A percentile compares a stretch with the other conserved stretches of the same genome.
Conservation (phyloP, 2,113 vertebrate genomes). For the Stomatorhinus ivindoensis region DNA sequence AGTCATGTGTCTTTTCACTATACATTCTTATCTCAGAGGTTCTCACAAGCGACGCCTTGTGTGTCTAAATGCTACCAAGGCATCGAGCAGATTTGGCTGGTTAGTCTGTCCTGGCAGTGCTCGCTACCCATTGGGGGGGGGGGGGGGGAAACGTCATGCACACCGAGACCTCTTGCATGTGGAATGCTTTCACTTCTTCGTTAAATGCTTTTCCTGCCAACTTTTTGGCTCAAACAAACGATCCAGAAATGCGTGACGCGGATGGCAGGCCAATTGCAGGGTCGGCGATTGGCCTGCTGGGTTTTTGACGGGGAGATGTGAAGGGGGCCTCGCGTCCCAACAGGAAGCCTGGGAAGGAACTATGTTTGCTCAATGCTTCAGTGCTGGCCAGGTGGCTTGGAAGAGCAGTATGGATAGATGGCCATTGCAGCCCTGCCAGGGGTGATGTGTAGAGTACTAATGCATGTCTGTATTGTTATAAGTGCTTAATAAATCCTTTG, state of each 20-base stretch:
- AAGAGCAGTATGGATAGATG: background rate
- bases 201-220: background rate
- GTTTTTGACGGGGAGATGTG: background rate
- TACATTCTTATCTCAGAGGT: background rate
- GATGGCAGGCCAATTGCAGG: background rate
- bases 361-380: background rate
- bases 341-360: background rate
- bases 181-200: background rate
- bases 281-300: background rate
- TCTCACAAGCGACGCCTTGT: background rate
- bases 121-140: background rate
- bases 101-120: background rate
- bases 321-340: background rate
- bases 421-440: background rate
- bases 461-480: background rate
- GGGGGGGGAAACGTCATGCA: background rate
- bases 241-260: background rate
- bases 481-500: background rate
- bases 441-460: background rate
- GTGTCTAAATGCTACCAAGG: background rate
- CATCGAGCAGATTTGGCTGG: background rate
- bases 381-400: background rate
- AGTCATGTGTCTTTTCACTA: background rate
- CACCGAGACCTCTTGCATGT: background rate
- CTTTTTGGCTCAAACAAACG: background rate